Conservation (phyloP, 2,888 invertebrate genomes). For the Agapostemon virescens region DNA sequence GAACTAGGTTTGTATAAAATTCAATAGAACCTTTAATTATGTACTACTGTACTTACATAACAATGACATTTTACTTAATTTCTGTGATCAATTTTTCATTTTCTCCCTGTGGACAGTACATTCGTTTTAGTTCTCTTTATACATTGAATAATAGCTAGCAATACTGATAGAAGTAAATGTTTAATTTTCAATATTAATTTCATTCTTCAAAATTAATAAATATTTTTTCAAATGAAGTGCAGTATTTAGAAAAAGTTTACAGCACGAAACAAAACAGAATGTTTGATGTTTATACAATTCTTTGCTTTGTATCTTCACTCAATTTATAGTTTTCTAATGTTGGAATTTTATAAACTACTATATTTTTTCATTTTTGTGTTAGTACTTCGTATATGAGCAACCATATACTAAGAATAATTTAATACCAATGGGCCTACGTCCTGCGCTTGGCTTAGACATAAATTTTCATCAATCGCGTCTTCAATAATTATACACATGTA, state of each 20-base stretch:
- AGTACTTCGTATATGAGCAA: constrained; percentile 16
- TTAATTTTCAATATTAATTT: constrained; percentile 43
- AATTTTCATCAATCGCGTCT: constrained; percentile 39
- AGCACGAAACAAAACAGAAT: constrained; percentile 9
- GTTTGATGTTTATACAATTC: neutral
- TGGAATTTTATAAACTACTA: neutral
- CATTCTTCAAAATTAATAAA: constrained; percentile 14
- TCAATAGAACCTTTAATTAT: constrained; percentile 3
- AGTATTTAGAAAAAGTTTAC: constrained; percentile 13
- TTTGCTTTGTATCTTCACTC: constrained; percentile 9
- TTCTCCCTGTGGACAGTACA: constrained; percentile 56
- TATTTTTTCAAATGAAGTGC: neutral
- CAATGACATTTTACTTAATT: constrained; percentile 9
- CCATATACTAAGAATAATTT: constrained; percentile 34
- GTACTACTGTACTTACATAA: constrained; percentile 4
- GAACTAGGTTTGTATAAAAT: too few species aligned
- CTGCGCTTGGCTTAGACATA: constrained; percentile 71
- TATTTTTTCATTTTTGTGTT: constrained; percentile 14
- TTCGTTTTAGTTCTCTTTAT: constrained; percentile 33
- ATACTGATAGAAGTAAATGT: constrained; percentile 39
- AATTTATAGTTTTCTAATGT: constrained; percentile 1
- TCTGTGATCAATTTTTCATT: constrained; percentile 11
- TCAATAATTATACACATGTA: constrained; percentile 56
- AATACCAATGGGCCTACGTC: constrained; percentile 68
- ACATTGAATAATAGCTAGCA: constrained; percentile 36